Evolutionary conservation across 2,888 invertebrate genomes (phyloP), one percentile per base, ranked within the genome.

Genomic region (Hoplodrina blanda): DNA sequence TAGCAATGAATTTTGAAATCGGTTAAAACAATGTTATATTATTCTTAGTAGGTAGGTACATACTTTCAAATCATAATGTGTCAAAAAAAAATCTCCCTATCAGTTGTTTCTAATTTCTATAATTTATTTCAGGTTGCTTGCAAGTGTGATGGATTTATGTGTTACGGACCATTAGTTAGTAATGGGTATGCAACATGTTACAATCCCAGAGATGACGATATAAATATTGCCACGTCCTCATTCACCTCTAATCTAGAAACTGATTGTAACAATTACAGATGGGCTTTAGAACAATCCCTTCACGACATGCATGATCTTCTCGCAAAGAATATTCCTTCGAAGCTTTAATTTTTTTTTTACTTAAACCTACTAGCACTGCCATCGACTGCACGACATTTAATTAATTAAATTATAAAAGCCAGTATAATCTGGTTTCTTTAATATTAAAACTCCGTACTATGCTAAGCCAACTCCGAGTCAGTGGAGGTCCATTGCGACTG

Each of bases 151-250:
- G 97, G 97, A 3, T 98, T 98, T 89, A 98, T 99, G 98, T 98
- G 98, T 87, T 99, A 98, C 91, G 99, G 98, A 0, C 99, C 99
- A 0, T 96, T 98, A 15, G 97, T 97, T 10, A 93, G 97, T 0
- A 97, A 99, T 92, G 99, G 99, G 30, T 99, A 99, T 92, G 99
- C 98, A 10, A 98, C 98, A 84, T 99, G 99, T 93, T 99, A 99
- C 95, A 99, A 99, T 95, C 99, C 99, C 8, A 97, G 98, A 60
- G 94, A 96, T 61, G 93, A 97, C 72, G 97, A 97, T 87, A 97
- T 99, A 33, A 97, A 97, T 89, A 97, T 98, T 88, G 97, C 97
- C 1, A 96, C 98, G 1, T 96, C 98, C 0, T 97, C 98, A 13
- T 98, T 97, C 93, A 94, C 92, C 37, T 94, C 95, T 25, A 95